Base-by-base conservation (phyloP, 2,113 vertebrate species). In the Nothobranchius kuhntae region DNA sequence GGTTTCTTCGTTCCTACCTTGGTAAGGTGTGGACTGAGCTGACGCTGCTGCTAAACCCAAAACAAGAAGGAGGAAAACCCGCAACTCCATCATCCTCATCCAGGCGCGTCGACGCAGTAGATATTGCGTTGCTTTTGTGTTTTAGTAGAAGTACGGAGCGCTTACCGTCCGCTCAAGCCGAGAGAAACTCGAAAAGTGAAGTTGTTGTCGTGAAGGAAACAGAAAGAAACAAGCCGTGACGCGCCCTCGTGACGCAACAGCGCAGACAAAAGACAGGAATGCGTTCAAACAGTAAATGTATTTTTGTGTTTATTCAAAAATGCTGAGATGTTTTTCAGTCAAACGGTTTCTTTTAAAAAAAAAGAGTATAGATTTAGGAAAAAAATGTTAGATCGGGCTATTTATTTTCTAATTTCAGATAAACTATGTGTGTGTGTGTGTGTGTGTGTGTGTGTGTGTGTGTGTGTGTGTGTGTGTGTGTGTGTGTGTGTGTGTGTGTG, bases 31-130 rank as follows among this genome's bases (percentile, higher is more conserved):
- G 36, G 73, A 53, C 68, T 89, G 73, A 0, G 79, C 83, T 10
- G 73, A 61, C 52, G 80, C 84, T 4, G 63, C 68, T 38, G 64
- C 69, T 74, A 89, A 73, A n/a, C 77, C 73, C 55, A 87, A 61
- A 46, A 87, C 9, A 9, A 94, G 57, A 11, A 93, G 65, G 1
- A 90, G 36, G 9, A 79, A 68, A 71, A 66, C 68, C 67, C 85
- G 67, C 6, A 65, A 81, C 65, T 75, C 74, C 90, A 90, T 91
- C 66, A 36, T 17, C 30, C 30, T 30, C 3, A 53, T 64, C 45
- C 42, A 13, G 21, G 7, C 17, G 3, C 45, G 1, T 62, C 14
- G 21, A 65, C 14, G 17, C n/a, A n/a, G 61, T 14, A 60, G 61
- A n/a, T 63, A 65, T 30, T 30, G 30, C 30, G 30, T 30, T 30